Percentiles rank a stretch among this genome's conserved stretches.
These are phyloP conservation scores for Smittia sp. DNA, from an alignment of 2,888 invertebrate species.

Conservation along the genomic window DNA sequence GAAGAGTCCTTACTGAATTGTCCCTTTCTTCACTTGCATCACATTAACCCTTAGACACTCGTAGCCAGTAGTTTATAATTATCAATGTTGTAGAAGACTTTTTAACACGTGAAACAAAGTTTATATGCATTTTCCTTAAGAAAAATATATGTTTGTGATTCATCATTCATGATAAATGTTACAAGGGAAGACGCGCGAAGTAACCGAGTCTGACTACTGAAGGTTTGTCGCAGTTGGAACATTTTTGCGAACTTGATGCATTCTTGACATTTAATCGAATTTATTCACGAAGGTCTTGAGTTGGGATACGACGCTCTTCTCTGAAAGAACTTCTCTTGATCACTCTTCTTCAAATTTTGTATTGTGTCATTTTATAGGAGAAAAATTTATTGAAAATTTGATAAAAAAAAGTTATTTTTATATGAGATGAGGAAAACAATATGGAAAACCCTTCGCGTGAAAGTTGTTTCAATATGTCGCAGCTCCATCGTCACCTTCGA, in stretches of 20 bases:
- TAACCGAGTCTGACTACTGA: background rate
- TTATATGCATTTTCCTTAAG: slow-evolving; percentile 2
- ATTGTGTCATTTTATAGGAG: background rate
- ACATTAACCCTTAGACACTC: slow-evolving; percentile 16
- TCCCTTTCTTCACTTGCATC: background rate
- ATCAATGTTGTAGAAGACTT: slow-evolving; percentile 19
- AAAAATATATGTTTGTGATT: slow-evolving; percentile 21
- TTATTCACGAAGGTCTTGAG: background rate
- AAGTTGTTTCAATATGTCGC: background rate
- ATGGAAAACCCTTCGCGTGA: background rate
- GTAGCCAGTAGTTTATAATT: background rate
- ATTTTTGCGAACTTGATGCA: background rate
- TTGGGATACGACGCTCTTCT: background rate
- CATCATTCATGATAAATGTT: background rate
- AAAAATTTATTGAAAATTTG: slow-evolving; percentile 9
- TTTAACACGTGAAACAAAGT: slow-evolving; percentile 1
- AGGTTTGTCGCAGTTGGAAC: slow-evolving; percentile 17
- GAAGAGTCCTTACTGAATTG: background rate
- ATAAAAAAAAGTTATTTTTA: slow-evolving; percentile 22
- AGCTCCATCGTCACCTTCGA: background rate
- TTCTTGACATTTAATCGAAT: slow-evolving; percentile 27
- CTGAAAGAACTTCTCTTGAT: background rate
- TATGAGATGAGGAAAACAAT: background rate
- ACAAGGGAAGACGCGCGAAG: background rate
- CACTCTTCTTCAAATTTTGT: background rate